Percentiles rank a stretch among this genome's conserved stretches.
Conservation (phyloP, 2,113 vertebrate genomes). For the Arvicanthis niloticus region DNA sequence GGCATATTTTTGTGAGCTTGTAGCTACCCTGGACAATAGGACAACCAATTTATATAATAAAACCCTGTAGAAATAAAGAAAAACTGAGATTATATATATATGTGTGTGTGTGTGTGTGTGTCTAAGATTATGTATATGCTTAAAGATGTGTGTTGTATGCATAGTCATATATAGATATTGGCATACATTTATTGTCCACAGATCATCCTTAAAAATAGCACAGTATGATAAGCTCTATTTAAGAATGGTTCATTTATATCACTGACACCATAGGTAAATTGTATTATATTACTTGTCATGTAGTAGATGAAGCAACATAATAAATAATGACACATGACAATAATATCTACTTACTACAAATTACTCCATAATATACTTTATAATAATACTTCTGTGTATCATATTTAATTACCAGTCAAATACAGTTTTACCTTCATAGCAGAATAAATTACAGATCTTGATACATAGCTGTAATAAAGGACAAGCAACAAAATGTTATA, state of each 20-base stretch:
- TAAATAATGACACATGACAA: background rate
- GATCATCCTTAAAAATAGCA: background rate
- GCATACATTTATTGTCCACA: background rate
- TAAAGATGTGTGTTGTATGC: background rate
- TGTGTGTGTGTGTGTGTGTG: background rate
- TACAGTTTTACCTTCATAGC: constrained; percentile 80
- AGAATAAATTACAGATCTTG: constrained; percentile 79
- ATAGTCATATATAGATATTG: no score
- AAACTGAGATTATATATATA: background rate
- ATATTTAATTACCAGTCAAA: constrained; percentile 57
- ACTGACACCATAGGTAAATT: constrained; percentile 30
- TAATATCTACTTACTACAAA: constrained; percentile 45
- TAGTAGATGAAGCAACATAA: constrained; percentile 30
- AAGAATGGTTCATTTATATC: background rate
- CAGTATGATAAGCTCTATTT: background rate
- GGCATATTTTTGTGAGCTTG: background rate
- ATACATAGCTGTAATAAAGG: constrained; percentile 73
- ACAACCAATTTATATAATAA: background rate
- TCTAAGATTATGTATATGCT: background rate
- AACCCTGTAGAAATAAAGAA: background rate
- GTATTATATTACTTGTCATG: background rate
- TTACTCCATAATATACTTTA: constrained; percentile 68
- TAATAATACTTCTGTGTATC: constrained; percentile 66
- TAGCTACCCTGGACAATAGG: background rate
- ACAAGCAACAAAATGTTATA: constrained; percentile 75